Evolutionary conservation across 2,888 invertebrate genomes (phyloP).

Genomic region (Oasisia sp.): DNA sequence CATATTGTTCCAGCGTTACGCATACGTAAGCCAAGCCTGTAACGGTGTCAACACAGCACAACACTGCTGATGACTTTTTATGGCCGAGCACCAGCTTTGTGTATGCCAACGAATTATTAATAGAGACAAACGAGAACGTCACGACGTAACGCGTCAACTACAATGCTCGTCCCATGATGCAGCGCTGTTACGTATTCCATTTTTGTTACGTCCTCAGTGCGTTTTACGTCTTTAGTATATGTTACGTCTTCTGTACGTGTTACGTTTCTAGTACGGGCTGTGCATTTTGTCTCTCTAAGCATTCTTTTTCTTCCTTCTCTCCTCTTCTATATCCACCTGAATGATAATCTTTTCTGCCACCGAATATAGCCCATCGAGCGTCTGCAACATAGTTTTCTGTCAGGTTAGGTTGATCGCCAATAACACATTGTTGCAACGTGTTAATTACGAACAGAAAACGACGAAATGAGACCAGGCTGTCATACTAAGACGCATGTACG

Average conservation of each 20-base stretch:
- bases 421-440: neutral
- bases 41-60: neutral
- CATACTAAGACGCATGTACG: too few species aligned
- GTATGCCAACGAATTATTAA: neutral
- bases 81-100: neutral
- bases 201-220: neutral
- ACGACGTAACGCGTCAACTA: neutral
- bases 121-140: neutral
- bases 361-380: neutral
- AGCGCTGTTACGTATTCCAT: neutral
- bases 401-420: neutral
- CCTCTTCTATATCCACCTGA: neutral
- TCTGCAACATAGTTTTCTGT: neutral
- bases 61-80: neutral
- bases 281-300: too few species aligned
- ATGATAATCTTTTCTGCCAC: slow-evolving; percentile 8
- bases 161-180: neutral
- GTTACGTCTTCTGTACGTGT: too few species aligned
- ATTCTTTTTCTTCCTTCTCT: neutral
- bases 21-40: neutral
- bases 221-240: too few species aligned
- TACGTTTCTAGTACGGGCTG: too few species aligned
- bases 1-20: neutral
- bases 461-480: neutral
- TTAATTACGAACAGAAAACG: neutral